phyloP scores from a whole-genome alignment of 2,797 vertebrate genomes.

The Falco columbarius region DNA sequence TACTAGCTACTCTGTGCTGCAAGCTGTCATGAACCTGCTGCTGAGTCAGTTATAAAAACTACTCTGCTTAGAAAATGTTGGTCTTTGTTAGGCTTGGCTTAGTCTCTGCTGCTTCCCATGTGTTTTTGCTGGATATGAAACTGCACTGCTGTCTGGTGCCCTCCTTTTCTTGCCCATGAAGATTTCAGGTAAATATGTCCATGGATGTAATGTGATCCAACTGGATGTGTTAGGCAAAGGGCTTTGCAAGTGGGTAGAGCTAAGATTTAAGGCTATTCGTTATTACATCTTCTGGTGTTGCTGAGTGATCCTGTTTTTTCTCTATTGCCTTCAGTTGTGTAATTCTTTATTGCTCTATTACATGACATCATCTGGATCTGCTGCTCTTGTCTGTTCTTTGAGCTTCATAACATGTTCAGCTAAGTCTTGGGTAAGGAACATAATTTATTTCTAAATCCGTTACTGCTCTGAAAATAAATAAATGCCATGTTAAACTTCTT shows the following conservation, averaged over 20 bases:
- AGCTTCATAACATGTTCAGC: constrained; percentile 14
- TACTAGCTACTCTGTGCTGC: neutral
- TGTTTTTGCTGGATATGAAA: neutral
- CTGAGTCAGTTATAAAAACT: neutral
- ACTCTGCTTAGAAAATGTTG: neutral
- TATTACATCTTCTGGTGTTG: neutral
- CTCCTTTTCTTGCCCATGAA: neutral
- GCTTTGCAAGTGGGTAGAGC: neutral
- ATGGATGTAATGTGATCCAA: neutral
- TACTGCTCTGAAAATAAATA: constrained; percentile 21
- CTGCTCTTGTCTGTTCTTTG: neutral
- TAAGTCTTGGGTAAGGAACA: constrained; percentile 41
- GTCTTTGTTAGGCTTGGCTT: neutral
- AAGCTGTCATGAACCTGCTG: neutral
- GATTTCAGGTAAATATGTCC: neutral
- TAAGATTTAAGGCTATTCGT: neutral
- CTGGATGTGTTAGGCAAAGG: neutral
- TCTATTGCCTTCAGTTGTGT: constrained; percentile 11
- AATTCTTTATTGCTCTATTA: constrained; percentile 5
- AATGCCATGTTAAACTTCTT: neutral
- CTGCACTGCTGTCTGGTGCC: neutral
- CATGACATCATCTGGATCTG: constrained; percentile 35
- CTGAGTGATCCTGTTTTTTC: constrained; percentile 26
- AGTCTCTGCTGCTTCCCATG: rapidly evolving
- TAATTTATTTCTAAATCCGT: constrained; percentile 35